phyloP scores from a whole-genome alignment of 2,113 vertebrate genomes.

The Lynx canadensis region DNA sequence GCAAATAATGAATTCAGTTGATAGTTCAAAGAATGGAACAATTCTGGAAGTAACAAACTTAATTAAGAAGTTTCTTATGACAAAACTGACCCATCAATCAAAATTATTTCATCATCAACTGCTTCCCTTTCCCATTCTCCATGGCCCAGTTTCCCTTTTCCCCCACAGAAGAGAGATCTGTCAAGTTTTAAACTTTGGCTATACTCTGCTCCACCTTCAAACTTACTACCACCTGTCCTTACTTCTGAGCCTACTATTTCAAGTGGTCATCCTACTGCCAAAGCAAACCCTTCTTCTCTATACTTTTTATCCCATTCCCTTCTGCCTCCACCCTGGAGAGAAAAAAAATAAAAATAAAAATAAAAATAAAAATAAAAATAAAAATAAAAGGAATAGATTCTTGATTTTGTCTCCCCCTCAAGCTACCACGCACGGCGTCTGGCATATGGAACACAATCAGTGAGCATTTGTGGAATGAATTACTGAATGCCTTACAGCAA shows the following conservation, averaged over 20 bases:
- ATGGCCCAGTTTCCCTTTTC: background rate
- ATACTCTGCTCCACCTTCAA: background rate
- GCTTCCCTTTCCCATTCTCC: conserved; percentile 7
- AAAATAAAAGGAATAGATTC: conserved; percentile 49
- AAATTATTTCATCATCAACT: conserved; percentile 36
- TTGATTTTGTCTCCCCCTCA: background rate
- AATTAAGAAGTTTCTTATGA: conserved; percentile 10
- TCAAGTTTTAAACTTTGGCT: conserved; percentile 33
- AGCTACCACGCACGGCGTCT: conserved; percentile 7
- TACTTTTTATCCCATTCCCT: conserved; percentile 46
- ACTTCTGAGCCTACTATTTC: conserved; percentile 32
- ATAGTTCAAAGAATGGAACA: conserved; percentile 29
- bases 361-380: conserved; percentile 58
- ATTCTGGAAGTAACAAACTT: conserved; percentile 32
- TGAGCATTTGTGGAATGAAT: conserved; percentile 28
- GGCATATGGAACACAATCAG: conserved; percentile 48
- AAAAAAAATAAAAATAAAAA: conserved; percentile 47
- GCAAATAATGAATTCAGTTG: conserved; percentile 16
- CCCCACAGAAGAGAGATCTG: background rate
- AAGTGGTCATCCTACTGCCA: background rate
- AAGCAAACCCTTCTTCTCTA: background rate
- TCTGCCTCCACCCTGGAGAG: background rate
- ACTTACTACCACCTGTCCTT: conserved; percentile 27
- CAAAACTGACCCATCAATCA: conserved; percentile 42
- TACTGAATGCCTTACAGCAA: conserved; percentile 9